Evolutionary conservation across 2,888 invertebrate species (phyloP).

Genomic region (Orchesella flavescens): DNA sequence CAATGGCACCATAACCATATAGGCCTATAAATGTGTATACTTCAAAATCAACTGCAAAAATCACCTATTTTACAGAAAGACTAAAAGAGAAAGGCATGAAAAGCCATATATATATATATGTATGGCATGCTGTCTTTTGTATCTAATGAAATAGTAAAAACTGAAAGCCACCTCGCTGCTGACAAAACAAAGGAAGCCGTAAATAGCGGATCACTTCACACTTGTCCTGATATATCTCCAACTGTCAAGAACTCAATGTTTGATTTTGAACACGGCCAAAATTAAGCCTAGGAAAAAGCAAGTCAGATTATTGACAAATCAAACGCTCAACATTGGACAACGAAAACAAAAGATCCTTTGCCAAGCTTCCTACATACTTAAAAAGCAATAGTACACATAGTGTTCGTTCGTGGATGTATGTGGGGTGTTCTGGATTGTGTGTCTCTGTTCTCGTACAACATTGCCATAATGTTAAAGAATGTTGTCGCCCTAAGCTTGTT

Average conservation of each 20-base stretch:
- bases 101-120: too few relatives aligned
- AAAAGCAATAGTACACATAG: neutral
- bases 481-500: too few relatives aligned
- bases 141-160: neutral
- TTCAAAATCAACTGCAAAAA: too few relatives aligned
- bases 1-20: too few relatives aligned
- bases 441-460: too few relatives aligned
- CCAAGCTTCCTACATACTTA: neutral
- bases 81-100: too few relatives aligned
- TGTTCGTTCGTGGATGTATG: neutral
- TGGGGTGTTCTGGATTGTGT: too few relatives aligned
- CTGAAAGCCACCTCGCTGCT: neutral
- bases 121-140: too few relatives aligned
- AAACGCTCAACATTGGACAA: slow-evolving; percentile 22
- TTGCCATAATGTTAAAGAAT: too few relatives aligned
- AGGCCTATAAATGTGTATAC: too few relatives aligned
- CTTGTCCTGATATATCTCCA: slow-evolving; percentile 14
- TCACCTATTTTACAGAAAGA: too few relatives aligned
- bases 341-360: slow-evolving; percentile 7
- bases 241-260: slow-evolving; percentile 7
- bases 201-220: neutral
- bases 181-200: slow-evolving; percentile 18
- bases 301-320: slow-evolving; percentile 54
- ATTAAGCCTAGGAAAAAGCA: neutral
- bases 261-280: neutral